phyloP scores from a whole-genome alignment of 2,797 vertebrate species.

The Selene dorsalis region DNA sequence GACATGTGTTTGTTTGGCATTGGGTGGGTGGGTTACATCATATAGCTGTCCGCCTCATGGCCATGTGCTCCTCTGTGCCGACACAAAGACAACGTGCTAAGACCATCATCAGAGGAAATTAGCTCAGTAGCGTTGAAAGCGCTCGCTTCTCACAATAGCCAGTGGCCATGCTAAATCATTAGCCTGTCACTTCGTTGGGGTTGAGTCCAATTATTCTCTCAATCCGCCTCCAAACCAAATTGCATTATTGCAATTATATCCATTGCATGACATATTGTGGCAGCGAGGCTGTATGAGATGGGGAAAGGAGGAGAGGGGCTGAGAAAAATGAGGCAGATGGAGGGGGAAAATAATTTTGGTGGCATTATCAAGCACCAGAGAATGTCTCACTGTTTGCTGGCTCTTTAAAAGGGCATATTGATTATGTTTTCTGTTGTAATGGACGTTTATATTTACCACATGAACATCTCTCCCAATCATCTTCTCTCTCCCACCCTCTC shows the following conservation, averaged over 20 bases:
- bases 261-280: slow-evolving; percentile 80
- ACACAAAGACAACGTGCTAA: slow-evolving; percentile 79
- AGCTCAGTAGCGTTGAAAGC: slow-evolving; percentile 80
- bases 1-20: slow-evolving; percentile 81
- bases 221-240: slow-evolving; percentile 84
- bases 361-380: slow-evolving; percentile 58
- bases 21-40: slow-evolving; percentile 83
- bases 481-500: slow-evolving; percentile 10
- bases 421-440: slow-evolving; percentile 70
- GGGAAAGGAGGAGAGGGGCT: slow-evolving; percentile 45
- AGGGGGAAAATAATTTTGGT: slow-evolving; percentile 60
- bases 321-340: slow-evolving; percentile 45
- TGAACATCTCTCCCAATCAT: slow-evolving; percentile 55
- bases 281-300: slow-evolving; percentile 64
- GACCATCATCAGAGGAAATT: slow-evolving; percentile 84
- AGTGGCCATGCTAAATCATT: slow-evolving; percentile 83
- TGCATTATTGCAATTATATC: slow-evolving; percentile 86
- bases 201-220: slow-evolving; percentile 84
- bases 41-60: slow-evolving; percentile 77
- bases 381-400: slow-evolving; percentile 54
- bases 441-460: slow-evolving; percentile 68
- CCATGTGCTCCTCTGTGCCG: slow-evolving; percentile 72
- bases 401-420: slow-evolving; percentile 67
- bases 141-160: slow-evolving; percentile 84
- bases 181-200: slow-evolving; percentile 79